Evolutionary conservation across 2,113 vertebrate genomes (phyloP), one percentile per base, ranked within the genome.

Genomic region (Ramphastos sulfuratus): DNA sequence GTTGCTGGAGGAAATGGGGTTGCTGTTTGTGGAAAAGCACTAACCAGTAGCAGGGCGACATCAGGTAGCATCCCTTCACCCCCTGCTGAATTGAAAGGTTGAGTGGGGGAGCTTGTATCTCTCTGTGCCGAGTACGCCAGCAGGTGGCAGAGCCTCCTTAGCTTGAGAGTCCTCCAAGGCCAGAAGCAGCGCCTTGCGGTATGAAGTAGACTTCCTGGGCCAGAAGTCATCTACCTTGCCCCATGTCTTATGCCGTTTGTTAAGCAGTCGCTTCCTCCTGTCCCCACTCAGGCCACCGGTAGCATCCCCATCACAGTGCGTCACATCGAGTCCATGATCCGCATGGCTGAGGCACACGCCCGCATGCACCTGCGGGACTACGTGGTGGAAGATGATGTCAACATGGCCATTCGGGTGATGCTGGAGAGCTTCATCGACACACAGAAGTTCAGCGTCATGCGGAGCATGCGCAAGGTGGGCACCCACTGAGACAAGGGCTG

Each of bases 361-460:
- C 98, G 99, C 42, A 99, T 99, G 90, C 99, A 99, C 95, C 97
- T 99, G 92, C 97, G 99, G 19, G 99, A 99, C 94, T 99, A 99
- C 0, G 99, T 99, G 44, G 97, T 98, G 63, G 99, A 99, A 90
- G 99, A 99, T 0, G 99, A 99, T 0, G 99, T 99, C 58, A 99
- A 99, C 98, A 99, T 99, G 99, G 99, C 99, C 91, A 99, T 99
- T 96, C 96, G 99, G 4, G 99, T 99, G 69, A 99, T 99, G 99
- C 98, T 99, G 90, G 99, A 99, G 97, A 99, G 99, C 96, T 99
- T 99, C 97, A 99, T 99, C 2, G 99, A 99, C 97, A 99, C 99
- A 0, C 99, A 99, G 98, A 99, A 99, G 97, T 99, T 99, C 97
- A 99, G 99, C 0, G 98, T 99, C 83, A 99, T 98, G 99, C 97